phyloP scores from a whole-genome alignment of 2,113 vertebrate species.

The Neodon shergylaensis region DNA sequence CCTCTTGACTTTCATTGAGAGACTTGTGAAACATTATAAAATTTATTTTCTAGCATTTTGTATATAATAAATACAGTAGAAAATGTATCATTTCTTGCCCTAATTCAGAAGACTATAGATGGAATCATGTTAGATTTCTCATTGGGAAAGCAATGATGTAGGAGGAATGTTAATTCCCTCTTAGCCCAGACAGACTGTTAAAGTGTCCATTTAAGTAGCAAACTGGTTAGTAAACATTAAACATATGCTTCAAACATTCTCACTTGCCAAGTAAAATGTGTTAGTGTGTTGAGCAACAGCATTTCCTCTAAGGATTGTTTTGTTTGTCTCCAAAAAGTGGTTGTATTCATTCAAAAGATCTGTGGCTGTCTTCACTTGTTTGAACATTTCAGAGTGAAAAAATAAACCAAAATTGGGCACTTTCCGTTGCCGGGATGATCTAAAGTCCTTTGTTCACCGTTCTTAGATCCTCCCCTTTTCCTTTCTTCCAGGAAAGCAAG shows the following conservation, averaged over 20 bases:
- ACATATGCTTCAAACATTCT: conserved; percentile 3
- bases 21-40: neutral
- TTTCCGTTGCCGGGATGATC: conserved; percentile 41
- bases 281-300: neutral
- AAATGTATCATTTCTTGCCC: neutral
- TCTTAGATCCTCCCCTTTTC: conserved; percentile 87
- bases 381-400: conserved; percentile 41
- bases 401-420: neutral
- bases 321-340: neutral
- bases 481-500: conserved; percentile 90
- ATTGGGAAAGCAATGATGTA: neutral
- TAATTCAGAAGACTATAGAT: neutral
- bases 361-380: neutral
- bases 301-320: conserved; percentile 20
- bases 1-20: neutral
- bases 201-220: neutral
- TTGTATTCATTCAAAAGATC: neutral
- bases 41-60: neutral
- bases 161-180: neutral
- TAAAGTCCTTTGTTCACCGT: conserved; percentile 79
- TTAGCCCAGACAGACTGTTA: neutral
- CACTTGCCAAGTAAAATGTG: conserved; percentile 6
- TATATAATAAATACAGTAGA: neutral
- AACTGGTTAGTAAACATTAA: neutral
- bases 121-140: neutral